A percentile compares a stretch with the other conserved stretches of the same genome.
Evolutionary conservation across 92 coral and sea anemone genomes (phyloP).

Genomic region (Phenganax subtilis): DNA sequence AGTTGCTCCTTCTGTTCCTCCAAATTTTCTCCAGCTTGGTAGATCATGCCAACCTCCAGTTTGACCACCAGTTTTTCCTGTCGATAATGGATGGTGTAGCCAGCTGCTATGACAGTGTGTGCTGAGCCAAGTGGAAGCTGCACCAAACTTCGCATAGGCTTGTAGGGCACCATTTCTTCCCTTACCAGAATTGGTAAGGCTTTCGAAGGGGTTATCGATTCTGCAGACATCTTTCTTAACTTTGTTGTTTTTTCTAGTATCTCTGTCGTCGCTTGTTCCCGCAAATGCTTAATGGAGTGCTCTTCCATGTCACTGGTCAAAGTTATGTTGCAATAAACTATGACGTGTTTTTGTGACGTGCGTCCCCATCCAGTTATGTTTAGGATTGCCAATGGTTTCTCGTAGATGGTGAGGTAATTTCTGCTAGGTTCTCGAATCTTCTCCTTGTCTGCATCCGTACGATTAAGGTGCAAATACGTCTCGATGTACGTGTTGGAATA

Average conservation of each 20-base stretch:
- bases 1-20: conserved; percentile 38
- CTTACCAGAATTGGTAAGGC: no score
- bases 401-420: conserved; percentile 28
- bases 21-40: conserved; percentile 33
- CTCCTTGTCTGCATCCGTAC: conserved; percentile 27
- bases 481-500: no score
- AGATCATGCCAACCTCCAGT: conserved; percentile 24
- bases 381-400: conserved; percentile 35
- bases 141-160: no score
- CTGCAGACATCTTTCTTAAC: background rate
- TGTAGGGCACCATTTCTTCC: no score
- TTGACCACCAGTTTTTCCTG: conserved; percentile 28
- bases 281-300: background rate
- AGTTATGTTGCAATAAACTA: no score
- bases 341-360: no score
- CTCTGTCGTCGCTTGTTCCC: background rate
- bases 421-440: conserved; percentile 28
- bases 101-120: no score
- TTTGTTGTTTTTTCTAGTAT: background rate
- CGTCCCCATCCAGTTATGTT: background rate
- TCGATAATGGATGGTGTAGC: conserved; percentile 9
- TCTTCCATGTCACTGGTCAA: conserved; percentile 2
- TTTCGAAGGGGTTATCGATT: no score
- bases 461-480: background rate
- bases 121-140: no score